Evolutionary conservation across 1,140 invertebrate genomes (phyloP).

Genomic region (Gryon sp.): DNA sequence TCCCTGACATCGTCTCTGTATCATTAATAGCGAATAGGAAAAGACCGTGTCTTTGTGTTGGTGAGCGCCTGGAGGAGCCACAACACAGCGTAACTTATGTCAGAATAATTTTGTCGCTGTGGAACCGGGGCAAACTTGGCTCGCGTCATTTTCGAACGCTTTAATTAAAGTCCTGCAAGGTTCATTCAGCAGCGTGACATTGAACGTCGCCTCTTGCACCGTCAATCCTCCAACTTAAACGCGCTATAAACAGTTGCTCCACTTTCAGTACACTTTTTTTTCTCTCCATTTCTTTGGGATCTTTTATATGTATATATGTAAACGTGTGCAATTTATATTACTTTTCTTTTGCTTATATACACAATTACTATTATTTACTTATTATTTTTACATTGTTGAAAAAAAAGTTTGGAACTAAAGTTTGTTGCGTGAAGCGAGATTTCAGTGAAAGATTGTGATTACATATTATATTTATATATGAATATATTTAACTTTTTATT

Average conservation of each 20-base stretch:
- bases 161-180: conserved; percentile 58
- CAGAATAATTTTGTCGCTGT: conserved; percentile 48
- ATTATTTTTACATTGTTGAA: no score
- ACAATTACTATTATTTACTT: no score
- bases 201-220: conserved; percentile 31
- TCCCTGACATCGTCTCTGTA: conserved; percentile 63
- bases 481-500: background rate
- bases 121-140: conserved; percentile 35
- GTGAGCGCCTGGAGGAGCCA: conserved; percentile 57
- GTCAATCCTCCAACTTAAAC: conserved; percentile 43
- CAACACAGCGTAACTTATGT: conserved; percentile 56
- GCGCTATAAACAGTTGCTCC: conserved; percentile 45
- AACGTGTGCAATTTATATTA: no score
- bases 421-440: no score
- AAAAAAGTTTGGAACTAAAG: no score
- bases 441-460: no score
- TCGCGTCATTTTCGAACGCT: conserved; percentile 52
- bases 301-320: no score
- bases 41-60: conserved; percentile 64
- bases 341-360: no score
- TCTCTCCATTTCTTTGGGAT: background rate
- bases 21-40: conserved; percentile 66
- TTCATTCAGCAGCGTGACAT: conserved; percentile 57
- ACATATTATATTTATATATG: background rate
- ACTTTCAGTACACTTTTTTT: conserved; percentile 18